phyloP scores from a whole-genome alignment of 2,888 invertebrate species.

The Sinohyriopsis cumingii region DNA sequence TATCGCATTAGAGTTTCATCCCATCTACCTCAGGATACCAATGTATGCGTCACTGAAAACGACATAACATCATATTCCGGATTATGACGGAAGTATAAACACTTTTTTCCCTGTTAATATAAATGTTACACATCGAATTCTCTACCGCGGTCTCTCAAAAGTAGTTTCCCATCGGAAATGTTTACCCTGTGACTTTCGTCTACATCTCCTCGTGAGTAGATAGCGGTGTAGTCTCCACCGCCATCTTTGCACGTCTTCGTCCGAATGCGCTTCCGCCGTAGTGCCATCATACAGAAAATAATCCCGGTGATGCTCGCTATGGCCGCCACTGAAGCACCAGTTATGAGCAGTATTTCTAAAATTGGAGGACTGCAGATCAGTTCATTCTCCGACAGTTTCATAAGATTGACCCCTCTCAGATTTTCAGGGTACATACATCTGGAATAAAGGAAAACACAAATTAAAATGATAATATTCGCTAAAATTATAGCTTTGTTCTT shows the following conservation, averaged over 20 bases:
- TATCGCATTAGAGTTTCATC: no score
- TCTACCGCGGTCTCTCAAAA: conserved; percentile 6
- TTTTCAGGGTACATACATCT: conserved; percentile 11
- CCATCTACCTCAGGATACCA: no score
- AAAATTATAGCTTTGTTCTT: no score
- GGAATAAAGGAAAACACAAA: not conserved
- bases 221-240: conserved; percentile 27
- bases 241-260: conserved; percentile 8
- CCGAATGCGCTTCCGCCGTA: not conserved
- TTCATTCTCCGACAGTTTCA: conserved; percentile 8
- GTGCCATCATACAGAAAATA: no score
- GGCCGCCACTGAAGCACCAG: not conserved
- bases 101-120: no score
- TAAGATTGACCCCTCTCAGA: conserved; percentile 2
- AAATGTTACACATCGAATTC: no score
- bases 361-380: conserved; percentile 5
- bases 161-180: conserved; percentile 16
- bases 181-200: conserved; percentile 12
- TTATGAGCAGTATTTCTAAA: not conserved
- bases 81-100: no score
- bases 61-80: no score
- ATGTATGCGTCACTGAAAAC: no score
- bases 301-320: no score
- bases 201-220: conserved; percentile 24
- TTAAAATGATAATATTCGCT: no score